phyloP scores from a whole-genome alignment of 2,888 invertebrate genomes.

The Trachelus troglodyta region DNA sequence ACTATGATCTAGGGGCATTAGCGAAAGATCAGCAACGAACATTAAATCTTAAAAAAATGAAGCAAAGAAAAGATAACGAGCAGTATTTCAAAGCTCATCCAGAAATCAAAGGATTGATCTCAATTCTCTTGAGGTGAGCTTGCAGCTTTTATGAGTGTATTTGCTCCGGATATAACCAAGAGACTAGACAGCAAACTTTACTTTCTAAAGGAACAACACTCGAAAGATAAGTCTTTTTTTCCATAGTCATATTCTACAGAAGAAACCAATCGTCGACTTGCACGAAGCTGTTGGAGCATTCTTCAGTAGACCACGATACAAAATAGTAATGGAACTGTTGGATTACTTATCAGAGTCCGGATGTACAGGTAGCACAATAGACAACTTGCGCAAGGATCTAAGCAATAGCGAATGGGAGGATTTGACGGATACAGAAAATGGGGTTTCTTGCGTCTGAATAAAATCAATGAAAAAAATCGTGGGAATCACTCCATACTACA shows the following conservation, averaged over 20 bases:
- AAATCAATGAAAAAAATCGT: background rate
- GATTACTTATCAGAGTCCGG: constrained; percentile 32
- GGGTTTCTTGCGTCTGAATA: background rate
- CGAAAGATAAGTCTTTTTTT: background rate
- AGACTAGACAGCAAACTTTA: background rate
- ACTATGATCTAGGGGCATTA: constrained; percentile 45
- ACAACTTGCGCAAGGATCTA: constrained; percentile 31
- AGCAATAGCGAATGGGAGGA: background rate
- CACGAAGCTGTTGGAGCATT: constrained; percentile 43
- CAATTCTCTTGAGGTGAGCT: constrained; percentile 42
- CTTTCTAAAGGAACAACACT: background rate
- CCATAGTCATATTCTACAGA: constrained; percentile 28
- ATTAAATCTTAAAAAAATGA: constrained; percentile 37
- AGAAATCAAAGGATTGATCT: constrained; percentile 43
- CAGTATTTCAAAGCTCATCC: constrained; percentile 46
- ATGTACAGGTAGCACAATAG: constrained; percentile 23
- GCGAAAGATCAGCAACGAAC: constrained; percentile 31
- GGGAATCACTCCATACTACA: background rate
- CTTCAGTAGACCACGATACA: constrained; percentile 39
- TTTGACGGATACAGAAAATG: constrained; percentile 1
- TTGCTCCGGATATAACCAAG: background rate
- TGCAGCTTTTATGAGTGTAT: background rate
- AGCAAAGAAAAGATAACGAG: constrained; percentile 38
- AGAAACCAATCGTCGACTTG: constrained; percentile 30
- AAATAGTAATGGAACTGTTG: constrained; percentile 39